A percentile compares a stretch with the other conserved stretches of the same genome.
phyloP scores from a whole-genome alignment of 2,888 invertebrate species.

The Agrochola lota region DNA sequence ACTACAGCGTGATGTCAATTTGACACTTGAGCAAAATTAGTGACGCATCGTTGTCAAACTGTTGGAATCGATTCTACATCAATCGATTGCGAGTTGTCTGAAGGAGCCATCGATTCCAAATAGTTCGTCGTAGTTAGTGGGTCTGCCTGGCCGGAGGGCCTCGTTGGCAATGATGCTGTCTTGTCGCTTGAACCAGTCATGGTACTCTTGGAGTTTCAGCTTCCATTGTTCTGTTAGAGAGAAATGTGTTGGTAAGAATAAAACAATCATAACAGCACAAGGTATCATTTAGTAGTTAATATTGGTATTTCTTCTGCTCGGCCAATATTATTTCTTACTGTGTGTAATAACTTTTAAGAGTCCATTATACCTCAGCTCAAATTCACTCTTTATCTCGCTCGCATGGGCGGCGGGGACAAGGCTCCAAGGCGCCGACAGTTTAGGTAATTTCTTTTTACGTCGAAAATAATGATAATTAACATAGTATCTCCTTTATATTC shows the following conservation, averaged over 20 bases:
- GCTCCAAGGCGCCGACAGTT: too few relatives aligned
- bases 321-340: background rate
- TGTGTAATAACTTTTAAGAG: background rate
- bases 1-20: constrained; percentile 2
- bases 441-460: too few relatives aligned
- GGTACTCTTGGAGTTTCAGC: constrained; percentile 93
- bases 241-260: background rate
- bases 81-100: constrained; percentile 95
- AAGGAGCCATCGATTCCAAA: constrained; percentile 97
- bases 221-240: constrained; percentile 93
- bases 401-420: too few relatives aligned
- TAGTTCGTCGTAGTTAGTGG: constrained; percentile 95
- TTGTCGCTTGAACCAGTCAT: constrained; percentile 95
- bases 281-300: background rate
- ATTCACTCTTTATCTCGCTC: too few relatives aligned
- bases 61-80: constrained; percentile 69
- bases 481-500: too few relatives aligned
- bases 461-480: too few relatives aligned
- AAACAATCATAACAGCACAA: background rate
- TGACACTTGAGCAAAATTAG: constrained; percentile 35
- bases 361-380: too few relatives aligned
- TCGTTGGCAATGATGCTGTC: constrained; percentile 95
- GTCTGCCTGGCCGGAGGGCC: constrained; percentile 94
- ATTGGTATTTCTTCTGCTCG: background rate
- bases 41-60: constrained; percentile 19